Percentiles rank a stretch among this genome's conserved stretches.
Evolutionary conservation across 1,140 invertebrate species (phyloP).

Genomic region (Phocides pigmalion): DNA sequence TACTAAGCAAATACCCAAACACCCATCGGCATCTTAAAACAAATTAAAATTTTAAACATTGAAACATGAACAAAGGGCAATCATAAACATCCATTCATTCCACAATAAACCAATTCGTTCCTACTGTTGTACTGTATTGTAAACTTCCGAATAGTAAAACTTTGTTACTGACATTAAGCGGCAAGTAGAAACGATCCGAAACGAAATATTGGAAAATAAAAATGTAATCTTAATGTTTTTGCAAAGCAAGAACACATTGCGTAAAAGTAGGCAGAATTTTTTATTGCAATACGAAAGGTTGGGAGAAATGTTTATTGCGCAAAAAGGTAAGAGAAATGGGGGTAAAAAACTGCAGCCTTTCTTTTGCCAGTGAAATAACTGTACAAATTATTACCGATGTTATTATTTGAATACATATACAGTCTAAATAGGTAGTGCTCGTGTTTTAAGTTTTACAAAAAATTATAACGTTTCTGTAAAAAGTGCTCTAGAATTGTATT

Average conservation of each 20-base stretch:
- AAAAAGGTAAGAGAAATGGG: slow-evolving; percentile 62
- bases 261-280: slow-evolving; percentile 46
- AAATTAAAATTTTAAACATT: slow-evolving; percentile 48
- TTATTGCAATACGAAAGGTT: slow-evolving; percentile 48
- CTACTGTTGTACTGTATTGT: slow-evolving; percentile 70
- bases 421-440: slow-evolving; percentile 3
- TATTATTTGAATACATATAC: neutral
- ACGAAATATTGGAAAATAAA: slow-evolving; percentile 17
- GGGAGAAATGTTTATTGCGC: slow-evolving; percentile 67
- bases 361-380: slow-evolving; percentile 14
- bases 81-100: slow-evolving; percentile 67
- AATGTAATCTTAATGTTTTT: slow-evolving; percentile 49
- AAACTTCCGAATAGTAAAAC: slow-evolving; percentile 70
- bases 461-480: neutral
- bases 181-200: slow-evolving; percentile 39
- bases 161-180: slow-evolving; percentile 60
- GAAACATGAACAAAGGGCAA: slow-evolving; percentile 49
- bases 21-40: slow-evolving; percentile 53
- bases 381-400: slow-evolving; percentile 7
- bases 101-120: slow-evolving; percentile 69
- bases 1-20: slow-evolving; percentile 37
- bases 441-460: slow-evolving; percentile 2
- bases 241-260: slow-evolving; percentile 53
- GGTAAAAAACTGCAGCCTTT: slow-evolving; percentile 38
- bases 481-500: neutral